Percentiles rank a stretch among this genome's conserved stretches.
Conservation (phyloP, 2,113 vertebrate genomes). For the Vulpes ferrilata region DNA sequence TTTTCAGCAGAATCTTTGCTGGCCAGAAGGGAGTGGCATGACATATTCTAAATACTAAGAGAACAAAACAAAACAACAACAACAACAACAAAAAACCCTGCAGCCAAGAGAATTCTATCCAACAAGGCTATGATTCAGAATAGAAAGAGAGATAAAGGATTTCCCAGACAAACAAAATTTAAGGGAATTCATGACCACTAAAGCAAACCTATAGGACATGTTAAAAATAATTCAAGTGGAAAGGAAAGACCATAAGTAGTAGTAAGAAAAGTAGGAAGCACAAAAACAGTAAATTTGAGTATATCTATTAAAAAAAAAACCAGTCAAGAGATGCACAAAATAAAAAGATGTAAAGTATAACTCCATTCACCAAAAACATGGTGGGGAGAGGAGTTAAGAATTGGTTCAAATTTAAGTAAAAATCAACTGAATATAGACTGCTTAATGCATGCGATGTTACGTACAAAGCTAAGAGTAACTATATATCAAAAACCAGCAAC, state of each 20-base stretch:
- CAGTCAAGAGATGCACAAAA: neutral
- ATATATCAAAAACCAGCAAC: neutral
- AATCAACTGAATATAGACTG: neutral
- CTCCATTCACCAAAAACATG: neutral
- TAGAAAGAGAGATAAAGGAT: neutral
- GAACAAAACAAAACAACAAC: neutral
- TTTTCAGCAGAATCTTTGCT: neutral
- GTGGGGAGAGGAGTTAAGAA: neutral
- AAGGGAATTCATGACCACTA: neutral
- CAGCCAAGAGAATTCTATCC: neutral
- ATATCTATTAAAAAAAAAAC: neutral
- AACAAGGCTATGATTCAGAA: neutral
- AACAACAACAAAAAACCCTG: neutral
- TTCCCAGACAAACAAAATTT: neutral
- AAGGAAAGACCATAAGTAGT: neutral
- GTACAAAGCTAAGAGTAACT: neutral
- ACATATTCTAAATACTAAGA: neutral
- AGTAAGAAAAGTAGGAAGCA: neutral
- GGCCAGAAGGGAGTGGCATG: neutral
- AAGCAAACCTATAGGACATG: neutral
- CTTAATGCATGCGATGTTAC: neutral
- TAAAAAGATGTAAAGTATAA: neutral
- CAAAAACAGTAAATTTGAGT: neutral
- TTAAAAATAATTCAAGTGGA: neutral
- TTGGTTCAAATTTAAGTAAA: neutral